Evolutionary conservation across 2,113 vertebrate genomes (phyloP).

Genomic region (Solea senegalensis): DNA sequence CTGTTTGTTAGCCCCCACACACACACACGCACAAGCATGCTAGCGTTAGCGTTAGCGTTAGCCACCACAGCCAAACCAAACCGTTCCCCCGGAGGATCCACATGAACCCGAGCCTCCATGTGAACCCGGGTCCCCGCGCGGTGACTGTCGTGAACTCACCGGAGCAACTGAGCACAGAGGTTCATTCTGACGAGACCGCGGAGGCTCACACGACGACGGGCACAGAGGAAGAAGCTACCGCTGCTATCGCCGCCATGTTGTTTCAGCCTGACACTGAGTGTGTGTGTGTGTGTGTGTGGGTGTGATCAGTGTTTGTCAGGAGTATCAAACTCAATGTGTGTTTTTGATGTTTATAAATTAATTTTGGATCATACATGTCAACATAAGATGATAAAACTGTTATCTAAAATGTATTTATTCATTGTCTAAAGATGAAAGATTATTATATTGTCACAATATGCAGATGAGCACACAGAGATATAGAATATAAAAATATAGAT

Average conservation of each 20-base stretch:
- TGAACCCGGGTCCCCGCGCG: rapidly evolving
- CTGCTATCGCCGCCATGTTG: conserved; percentile 81
- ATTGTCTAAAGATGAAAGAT: too few relatives aligned
- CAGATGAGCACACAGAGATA: too few relatives aligned
- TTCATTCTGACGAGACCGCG: conserved; percentile 79
- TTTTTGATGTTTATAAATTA: too few relatives aligned
- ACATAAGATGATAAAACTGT: too few relatives aligned
- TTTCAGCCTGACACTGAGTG: conserved; percentile 63
- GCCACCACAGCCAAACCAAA: conserved; percentile 29
- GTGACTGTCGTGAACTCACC: conserved; percentile 54
- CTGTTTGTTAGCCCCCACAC: conserved; percentile 17
- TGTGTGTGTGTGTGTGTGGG: background rate
- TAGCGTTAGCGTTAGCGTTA: conserved; percentile 61
- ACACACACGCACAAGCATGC: background rate
- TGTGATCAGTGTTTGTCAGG: too few relatives aligned
- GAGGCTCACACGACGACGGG: conserved; percentile 69
- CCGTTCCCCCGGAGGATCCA: background rate
- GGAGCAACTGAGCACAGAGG: conserved; percentile 80
- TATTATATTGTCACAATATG: too few relatives aligned
- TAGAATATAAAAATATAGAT: too few relatives aligned
- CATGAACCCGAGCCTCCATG: rapidly evolving
- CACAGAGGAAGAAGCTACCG: conserved; percentile 68
- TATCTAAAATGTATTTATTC: too few relatives aligned
- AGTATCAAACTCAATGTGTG: too few relatives aligned
- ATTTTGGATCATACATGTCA: too few relatives aligned